Conservation (phyloP, 2,113 vertebrate genomes). For the Gallinago paraguaiae region DNA sequence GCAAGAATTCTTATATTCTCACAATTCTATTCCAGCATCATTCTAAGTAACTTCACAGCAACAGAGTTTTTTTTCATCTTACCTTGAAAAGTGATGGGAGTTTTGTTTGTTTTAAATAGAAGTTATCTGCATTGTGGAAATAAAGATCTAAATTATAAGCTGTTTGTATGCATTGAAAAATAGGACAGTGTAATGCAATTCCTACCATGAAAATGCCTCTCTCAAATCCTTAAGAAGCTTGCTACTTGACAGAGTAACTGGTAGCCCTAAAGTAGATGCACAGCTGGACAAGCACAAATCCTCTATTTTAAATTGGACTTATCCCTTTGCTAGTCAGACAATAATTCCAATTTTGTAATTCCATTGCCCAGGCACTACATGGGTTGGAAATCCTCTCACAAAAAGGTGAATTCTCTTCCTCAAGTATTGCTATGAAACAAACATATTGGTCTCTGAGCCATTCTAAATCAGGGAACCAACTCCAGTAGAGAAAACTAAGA, state of each 20-base stretch:
- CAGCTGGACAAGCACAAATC: slow-evolving; percentile 39
- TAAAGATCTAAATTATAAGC: background rate
- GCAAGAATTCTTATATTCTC: background rate
- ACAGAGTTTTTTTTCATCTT: background rate
- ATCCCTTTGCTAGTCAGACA: slow-evolving; percentile 1
- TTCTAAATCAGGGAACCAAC: background rate
- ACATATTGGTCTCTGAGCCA: background rate
- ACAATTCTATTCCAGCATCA: background rate
- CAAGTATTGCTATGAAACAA: background rate
- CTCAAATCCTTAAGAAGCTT: background rate
- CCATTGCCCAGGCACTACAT: background rate
- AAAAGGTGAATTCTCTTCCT: background rate
- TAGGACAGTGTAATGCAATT: background rate
- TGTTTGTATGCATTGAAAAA: background rate
- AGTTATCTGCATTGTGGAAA: background rate
- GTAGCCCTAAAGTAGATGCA: background rate
- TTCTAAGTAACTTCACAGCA: background rate
- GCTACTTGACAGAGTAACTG: background rate
- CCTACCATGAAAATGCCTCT: background rate
- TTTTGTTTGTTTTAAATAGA: background rate
- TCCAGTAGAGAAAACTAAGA: background rate
- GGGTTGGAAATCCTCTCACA: background rate
- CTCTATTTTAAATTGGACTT: slow-evolving; percentile 29
- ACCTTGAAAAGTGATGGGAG: background rate
- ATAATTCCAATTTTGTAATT: slow-evolving; percentile 14